Conservation (phyloP, 1,140 invertebrate genomes). For the Hypsibius dujardini region DNA sequence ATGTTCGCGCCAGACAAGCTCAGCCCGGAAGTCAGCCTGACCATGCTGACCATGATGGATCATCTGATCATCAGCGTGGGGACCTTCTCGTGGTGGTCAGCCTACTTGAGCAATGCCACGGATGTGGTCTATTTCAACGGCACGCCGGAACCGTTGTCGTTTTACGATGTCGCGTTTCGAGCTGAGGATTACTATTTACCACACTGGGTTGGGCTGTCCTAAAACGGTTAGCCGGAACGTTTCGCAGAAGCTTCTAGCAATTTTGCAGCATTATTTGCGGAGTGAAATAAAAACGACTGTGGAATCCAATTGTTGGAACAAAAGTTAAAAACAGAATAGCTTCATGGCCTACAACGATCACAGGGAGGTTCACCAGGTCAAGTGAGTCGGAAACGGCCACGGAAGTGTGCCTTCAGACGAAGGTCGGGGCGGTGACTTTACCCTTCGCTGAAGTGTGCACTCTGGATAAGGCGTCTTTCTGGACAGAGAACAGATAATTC, state of each 20-base stretch:
- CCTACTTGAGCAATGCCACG: not conserved
- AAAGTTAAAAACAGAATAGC: not conserved
- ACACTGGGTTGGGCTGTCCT: not conserved
- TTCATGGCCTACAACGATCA: too few relatives aligned
- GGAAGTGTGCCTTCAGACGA: too few relatives aligned
- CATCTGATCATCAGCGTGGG: not conserved
- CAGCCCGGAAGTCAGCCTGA: not conserved
- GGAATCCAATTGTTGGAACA: not conserved
- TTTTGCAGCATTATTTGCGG: not conserved
- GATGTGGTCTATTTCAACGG: not conserved
- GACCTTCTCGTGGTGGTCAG: not conserved
- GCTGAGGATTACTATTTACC: slow-evolving; percentile 4
- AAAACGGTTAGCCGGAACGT: slow-evolving; percentile 4
- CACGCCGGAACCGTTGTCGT: not conserved
- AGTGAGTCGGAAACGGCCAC: too few relatives aligned
- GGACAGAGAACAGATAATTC: not conserved
- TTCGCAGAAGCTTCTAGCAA: not conserved
- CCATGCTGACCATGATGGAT: not conserved
- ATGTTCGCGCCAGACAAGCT: not conserved
- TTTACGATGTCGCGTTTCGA: not conserved
- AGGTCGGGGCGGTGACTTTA: not conserved
- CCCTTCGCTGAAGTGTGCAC: not conserved
- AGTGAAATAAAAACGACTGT: not conserved
- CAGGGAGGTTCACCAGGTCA: not conserved
- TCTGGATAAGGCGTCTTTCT: slow-evolving; percentile 5